phyloP scores from a whole-genome alignment of 2,113 vertebrate species.

The Microcebus griseorufus region DNA sequence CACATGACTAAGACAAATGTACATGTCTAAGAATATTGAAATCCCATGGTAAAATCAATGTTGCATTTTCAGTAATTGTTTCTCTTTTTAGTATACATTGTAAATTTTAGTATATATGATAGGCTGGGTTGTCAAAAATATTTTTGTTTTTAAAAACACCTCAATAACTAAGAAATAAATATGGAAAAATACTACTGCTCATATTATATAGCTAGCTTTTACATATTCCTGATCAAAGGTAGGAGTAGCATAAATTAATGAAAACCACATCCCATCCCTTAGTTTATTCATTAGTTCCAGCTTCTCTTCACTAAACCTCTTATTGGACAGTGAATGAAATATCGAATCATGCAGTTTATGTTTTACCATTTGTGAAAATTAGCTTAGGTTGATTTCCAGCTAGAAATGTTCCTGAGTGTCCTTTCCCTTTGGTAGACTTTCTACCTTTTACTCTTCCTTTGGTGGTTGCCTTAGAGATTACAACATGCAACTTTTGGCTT shows the following conservation, averaged over 20 bases:
- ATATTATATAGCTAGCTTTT: neutral
- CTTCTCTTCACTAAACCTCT: neutral
- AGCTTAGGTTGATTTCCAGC: neutral
- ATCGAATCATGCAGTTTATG: neutral
- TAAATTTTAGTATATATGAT: neutral
- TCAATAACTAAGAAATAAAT: neutral
- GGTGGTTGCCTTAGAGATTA: neutral
- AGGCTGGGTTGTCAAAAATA: constrained; percentile 6
- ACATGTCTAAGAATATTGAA: neutral
- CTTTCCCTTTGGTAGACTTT: neutral
- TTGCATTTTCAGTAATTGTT: constrained; percentile 31
- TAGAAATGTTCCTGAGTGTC: neutral
- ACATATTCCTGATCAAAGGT: neutral
- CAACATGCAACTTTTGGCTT: neutral
- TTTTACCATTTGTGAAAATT: neutral
- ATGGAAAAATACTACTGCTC: neutral
- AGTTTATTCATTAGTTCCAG: neutral
- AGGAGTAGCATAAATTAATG: neutral
- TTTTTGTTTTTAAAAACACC: neutral
- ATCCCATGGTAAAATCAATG: neutral
- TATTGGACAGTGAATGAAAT: neutral
- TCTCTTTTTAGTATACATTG: neutral
- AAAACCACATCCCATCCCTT: neutral
- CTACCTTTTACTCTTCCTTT: neutral
- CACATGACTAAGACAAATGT: neutral